Base-by-base conservation (phyloP, 30 jellyfish, hydroid and myxozoan genomes). In the Turritopsis dohrnii region DNA sequence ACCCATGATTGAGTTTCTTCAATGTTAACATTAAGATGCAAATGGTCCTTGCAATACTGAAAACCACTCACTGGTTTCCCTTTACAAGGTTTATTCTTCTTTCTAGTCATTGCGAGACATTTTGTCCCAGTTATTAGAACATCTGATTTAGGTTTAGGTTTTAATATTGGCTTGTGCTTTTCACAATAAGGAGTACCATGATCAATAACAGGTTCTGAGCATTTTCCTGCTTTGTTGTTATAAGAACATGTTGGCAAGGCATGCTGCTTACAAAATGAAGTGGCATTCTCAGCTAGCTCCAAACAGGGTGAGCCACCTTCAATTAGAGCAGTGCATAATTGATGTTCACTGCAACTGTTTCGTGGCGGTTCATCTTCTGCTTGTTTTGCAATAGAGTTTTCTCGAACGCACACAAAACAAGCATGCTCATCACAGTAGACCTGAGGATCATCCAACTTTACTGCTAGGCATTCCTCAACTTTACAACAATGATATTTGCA, bases 341-440 rank as follows among this genome's bases (percentile, higher is more conserved):
- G 84, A 22, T 76, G 84, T 18, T 76, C 84, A 20, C 29, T 7
- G 16, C 72, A 76, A 9, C 79, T 22, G 17, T 76, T 76, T 22
- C 84, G 1, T 76, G 84, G 84, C 1, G 69, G 72, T 21, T 21
- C 27, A 52, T 76, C 84, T 28, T 21, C 69, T 28, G 72, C 27
- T 13, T 9, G 29, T 1, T 76, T 76, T 9, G 84, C 84, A n/a
- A n/a, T 21, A 3, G 5, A 28, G 21, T 76, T 52, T 76, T 29
- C 26, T 76, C 53, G 18, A n/a, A 76, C 29, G 17, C 84, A 76
- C 18, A 76, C 75, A 76, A 76, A 76, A 76, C 84, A 76, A 76
- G 84, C 84, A 76, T 76, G 84, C 7, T 76, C 84, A 18, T 76
- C 69, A 76, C 84, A 76, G 53, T 26, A 76, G 21, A 76, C 28